These are phyloP conservation scores for Coremacera marginata DNA, from an alignment of 2,888 invertebrate genomes.

Conservation along the genomic window DNA sequence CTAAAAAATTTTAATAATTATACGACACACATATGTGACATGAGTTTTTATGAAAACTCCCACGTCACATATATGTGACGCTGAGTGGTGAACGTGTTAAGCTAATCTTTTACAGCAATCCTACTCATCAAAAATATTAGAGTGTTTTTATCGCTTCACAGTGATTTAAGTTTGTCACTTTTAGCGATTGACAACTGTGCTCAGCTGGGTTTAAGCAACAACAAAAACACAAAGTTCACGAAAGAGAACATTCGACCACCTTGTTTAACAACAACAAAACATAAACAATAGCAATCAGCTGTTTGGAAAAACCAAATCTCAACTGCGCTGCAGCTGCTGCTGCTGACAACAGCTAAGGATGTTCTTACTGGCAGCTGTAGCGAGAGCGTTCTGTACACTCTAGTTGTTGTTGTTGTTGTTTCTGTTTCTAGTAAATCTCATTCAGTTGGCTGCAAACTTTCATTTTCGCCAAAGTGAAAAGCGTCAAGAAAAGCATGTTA, in stretches of 20 bases:
- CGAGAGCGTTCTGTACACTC: neutral
- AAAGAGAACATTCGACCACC: slow-evolving; percentile 4
- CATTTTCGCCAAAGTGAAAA: slow-evolving; percentile 3
- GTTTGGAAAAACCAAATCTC: neutral
- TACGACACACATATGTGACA: no score
- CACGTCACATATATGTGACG: no score
- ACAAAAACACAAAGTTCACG: neutral
- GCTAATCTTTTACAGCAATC: no score
- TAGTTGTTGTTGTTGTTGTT: neutral
- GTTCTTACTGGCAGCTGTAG: neutral
- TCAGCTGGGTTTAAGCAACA: neutral
- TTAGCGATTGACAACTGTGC: neutral
- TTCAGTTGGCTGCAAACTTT: neutral
- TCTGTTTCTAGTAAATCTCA: neutral
- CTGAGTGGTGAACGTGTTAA: no score
- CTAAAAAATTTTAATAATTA: no score
- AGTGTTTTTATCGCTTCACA: no score
- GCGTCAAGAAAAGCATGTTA: slow-evolving; percentile 16
- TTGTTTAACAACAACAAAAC: neutral
- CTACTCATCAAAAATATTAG: no score
- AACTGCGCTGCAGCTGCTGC: no score
- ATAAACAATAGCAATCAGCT: neutral
- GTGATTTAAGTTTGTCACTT: neutral
- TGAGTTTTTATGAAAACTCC: no score
- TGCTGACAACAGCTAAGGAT: neutral